Percentiles rank a stretch among this genome's conserved stretches.
Evolutionary conservation across 1,140 invertebrate species (phyloP).

Genomic region (Triops longicaudatus): DNA sequence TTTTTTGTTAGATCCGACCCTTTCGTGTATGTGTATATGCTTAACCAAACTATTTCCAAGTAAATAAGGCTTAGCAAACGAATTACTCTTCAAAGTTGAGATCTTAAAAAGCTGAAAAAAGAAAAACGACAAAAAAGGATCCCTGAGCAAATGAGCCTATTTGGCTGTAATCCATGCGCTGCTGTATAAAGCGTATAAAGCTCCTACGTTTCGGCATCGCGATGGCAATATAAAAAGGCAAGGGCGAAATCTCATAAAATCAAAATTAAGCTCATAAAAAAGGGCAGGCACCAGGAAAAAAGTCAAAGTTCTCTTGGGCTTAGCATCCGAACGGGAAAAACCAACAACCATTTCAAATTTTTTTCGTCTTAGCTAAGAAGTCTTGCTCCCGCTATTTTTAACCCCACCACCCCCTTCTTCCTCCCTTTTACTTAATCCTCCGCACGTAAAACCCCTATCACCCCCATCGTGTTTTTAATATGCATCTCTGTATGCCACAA

Average conservation of each 20-base stretch:
- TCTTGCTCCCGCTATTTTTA: too few species aligned
- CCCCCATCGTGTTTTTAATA: background rate
- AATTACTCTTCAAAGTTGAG: background rate
- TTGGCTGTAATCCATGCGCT: slow-evolving; percentile 9
- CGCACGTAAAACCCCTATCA: background rate
- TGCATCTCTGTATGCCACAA: slow-evolving; percentile 15
- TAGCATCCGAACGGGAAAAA: background rate
- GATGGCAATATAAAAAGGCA: slow-evolving; percentile 4
- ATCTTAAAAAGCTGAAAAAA: background rate
- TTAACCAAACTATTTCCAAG: background rate
- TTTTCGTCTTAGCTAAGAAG: background rate
- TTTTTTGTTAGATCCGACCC: too few species aligned
- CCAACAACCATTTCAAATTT: background rate
- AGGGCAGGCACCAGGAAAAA: background rate
- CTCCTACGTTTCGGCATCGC: background rate
- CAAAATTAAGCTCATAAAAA: slow-evolving; percentile 13
- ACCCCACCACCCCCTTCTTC: background rate
- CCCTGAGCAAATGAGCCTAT: slow-evolving; percentile 9
- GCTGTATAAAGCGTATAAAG: background rate
- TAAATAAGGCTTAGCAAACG: background rate
- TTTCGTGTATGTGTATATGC: background rate
- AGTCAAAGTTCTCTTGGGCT: background rate
- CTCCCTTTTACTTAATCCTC: background rate
- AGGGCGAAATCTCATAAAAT: slow-evolving; percentile 15
- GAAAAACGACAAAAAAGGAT: background rate